Base-by-base conservation (phyloP, 2,113 vertebrate genomes). In the Bucco capensis region DNA sequence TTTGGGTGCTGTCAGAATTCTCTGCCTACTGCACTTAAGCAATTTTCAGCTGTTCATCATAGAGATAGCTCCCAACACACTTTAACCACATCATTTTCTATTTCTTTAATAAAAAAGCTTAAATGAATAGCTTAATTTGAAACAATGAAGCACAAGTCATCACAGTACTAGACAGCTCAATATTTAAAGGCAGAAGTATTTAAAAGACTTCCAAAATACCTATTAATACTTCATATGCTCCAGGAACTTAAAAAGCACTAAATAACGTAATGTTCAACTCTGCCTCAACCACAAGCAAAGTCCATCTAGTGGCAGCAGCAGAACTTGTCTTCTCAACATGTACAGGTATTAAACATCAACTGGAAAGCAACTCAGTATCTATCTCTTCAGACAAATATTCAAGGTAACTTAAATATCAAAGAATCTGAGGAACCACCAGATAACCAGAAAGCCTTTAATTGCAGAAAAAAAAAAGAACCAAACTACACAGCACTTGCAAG, bases 171-270 rank as follows among this genome's bases (percentile, higher is more conserved):
- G 19, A 61, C 10, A 65, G 21, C 46, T 42, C 70, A 60, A 0
- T 1, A 38, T 49, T 57, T 15, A 30, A 22, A 86, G 23, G 66
- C 31, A 57, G 8, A 76, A 40, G 9, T 19, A 30, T 27, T 70
- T 9, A 3, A 51, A 61, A 14, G 14, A 10, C 11, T 33, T 31
- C 72, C 51, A 56, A 49, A 66, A 24, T 31, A 38, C 38, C 37
- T 4, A 19, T 0, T 0, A 71, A 66, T 37, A 82, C 19, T 21
- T 84, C 40, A 10, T 0, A 9, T 5, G 24, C 9, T 23, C 65
- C 66, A 74, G 37, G 11, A 80, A 44, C 25, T 35, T 24, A 35
- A 75, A 23, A 35, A 61, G 19, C 58, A n/a, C 27, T 51, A 30
- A 38, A 23, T 22, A 67, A 74, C 1, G 1, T 2, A n/a, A 75